Evolutionary conservation across 2,113 vertebrate genomes (phyloP), one percentile per base, ranked within the genome.

Genomic region (Ploceus nigricollis): DNA sequence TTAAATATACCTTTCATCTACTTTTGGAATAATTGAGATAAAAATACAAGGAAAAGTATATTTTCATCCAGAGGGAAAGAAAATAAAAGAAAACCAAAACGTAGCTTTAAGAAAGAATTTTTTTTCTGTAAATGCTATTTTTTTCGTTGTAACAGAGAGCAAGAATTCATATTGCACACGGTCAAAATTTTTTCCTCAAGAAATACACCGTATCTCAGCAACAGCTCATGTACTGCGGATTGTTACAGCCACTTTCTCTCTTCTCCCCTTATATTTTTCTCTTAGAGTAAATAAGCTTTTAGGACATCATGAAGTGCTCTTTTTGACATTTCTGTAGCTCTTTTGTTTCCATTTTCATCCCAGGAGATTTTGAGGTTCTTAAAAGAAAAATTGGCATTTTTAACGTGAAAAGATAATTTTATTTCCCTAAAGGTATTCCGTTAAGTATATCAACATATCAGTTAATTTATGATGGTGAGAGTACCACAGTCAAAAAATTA

Each of bases 311-410:
- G 48, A 68, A 87, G 51, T 68, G 39, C 13, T 78, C 48, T 31
- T 64, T 92, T 91, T 91, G 76, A 89, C 66, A 80, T 60, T 48
- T 64, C 23, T 85, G 61, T 75, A 70, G 81, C 31, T 91, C 75
- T 68, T 94, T 94, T 93, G 23, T 78, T 91, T 91, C 81, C 12
- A 25, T 88, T 95, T 95, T 83, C 40, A 78, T 82, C 78, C 56
- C 70, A 73, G 64, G 85, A 95, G 54, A 57, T 73, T 73, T 39
- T 61, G 48, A 82, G 15, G 8, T 63, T 76, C 33, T 47, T 89
- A 88, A 63, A 63, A 58, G 51, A 92, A 90, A 88, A 84, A 47
- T 3, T 31, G 6, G 1, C 7, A 45, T 70, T 77, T 92, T 77
- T 30, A 61, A 57, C 2, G 1, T 71, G 8, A 56, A 75, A 63